These are phyloP conservation scores for Antechinus stuartii DNA, from an alignment of 2,113 vertebrate species.

Conservation along the genomic window DNA sequence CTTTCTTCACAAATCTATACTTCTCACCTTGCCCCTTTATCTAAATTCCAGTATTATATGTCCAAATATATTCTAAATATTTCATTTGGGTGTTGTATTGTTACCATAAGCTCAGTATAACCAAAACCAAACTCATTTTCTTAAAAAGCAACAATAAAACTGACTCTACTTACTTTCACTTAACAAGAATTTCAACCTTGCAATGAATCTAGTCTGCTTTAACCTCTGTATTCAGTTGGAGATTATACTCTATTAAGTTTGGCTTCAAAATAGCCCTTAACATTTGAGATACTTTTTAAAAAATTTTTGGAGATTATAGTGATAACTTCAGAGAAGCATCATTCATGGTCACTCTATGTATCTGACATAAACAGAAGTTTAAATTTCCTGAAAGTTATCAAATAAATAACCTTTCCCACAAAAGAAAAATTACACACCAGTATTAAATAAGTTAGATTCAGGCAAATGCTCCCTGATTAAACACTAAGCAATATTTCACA, in stretches of 20 bases:
- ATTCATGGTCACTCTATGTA: background rate
- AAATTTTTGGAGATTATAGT: background rate
- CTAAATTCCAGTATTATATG: no score
- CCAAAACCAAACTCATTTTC: no score
- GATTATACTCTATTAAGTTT: background rate
- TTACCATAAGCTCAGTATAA: no score
- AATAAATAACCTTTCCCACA: conserved; percentile 42
- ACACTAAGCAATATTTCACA: conserved; percentile 66
- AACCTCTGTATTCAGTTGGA: no score
- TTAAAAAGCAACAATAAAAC: no score
- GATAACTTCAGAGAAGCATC: background rate
- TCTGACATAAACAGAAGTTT: background rate
- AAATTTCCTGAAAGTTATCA: background rate
- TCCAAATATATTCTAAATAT: no score
- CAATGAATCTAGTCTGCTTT: no score
- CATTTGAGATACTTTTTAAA: background rate
- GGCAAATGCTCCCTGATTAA: conserved; percentile 48
- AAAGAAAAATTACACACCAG: background rate
- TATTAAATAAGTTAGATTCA: background rate
- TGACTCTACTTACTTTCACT: no score
- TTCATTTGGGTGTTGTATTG: no score
- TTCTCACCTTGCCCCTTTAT: no score
- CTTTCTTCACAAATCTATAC: no score
- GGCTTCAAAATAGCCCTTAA: background rate
- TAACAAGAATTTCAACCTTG: no score